Evolutionary conservation across 1,140 invertebrate genomes (phyloP), one percentile per base, ranked within the genome.

Genomic region (Orchesella cincta): DNA sequence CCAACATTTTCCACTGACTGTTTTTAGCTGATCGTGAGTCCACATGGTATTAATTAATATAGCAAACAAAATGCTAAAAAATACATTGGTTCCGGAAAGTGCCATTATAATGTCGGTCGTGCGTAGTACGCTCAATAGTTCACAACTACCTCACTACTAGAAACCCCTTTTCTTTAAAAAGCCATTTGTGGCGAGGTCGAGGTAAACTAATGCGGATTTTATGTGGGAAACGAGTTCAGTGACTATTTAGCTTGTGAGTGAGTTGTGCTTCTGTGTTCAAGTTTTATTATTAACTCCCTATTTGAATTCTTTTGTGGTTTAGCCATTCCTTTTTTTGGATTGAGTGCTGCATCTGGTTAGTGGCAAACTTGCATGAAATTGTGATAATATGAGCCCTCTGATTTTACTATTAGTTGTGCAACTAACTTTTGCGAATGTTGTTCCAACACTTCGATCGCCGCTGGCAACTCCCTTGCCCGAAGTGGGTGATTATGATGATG

Each of bases 351-450:
- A 20, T 12, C 8, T 46, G 39, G 8, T 20, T 46, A 20, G 39
- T 46, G 20, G 39, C 20, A 20, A 20, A 20, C 39, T 46, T 12
- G 39, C 8, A 16, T 18, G 12, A 5, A 62, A 26, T 62, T 62
- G 54, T 46, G 39, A 57, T 67, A 67, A 67, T 67, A 67, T 67
- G 62, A 67, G 12, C 26, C 28, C 62, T 31, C 14, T 67, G 62
- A 29, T 67, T 67, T 31, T 29, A 33, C 33, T 67, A 29, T 16
- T 1, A 3, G 23, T 33, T 16, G 26, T 67, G 62, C 62, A 67
- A 31, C 33, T 33, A 29, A 33, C 33, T 23, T 26, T 31, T 67
- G 62, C 62, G 5, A 33, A 29, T 67, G 62, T 33, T 8, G 33
- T 67, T 67, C 62, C 28, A 67, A 8, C 62, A 31, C 62, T 33